Conservation (phyloP, 2,888 invertebrate genomes). For the Cybosia mesomella region DNA sequence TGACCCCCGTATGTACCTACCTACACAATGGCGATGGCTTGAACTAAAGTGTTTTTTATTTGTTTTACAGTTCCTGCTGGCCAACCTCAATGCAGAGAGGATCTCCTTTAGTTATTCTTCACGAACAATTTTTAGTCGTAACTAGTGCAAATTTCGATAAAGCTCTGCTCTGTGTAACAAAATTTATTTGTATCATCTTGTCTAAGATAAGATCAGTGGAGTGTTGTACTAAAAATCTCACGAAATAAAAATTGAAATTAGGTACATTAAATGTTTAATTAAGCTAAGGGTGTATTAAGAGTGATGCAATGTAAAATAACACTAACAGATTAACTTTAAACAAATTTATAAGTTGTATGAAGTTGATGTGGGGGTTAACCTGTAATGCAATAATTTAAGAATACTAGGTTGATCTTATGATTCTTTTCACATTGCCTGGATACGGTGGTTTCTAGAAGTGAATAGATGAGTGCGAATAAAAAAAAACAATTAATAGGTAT, state of each 20-base stretch:
- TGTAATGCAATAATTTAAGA: not conserved
- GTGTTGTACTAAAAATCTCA: conserved; percentile 38
- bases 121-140: conserved; percentile 71
- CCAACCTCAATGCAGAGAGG: conserved; percentile 75
- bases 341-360: conserved; percentile 2
- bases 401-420: not conserved
- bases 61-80: conserved; percentile 56
- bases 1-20: too few species aligned
- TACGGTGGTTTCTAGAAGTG: too few species aligned
- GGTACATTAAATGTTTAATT: conserved; percentile 31
- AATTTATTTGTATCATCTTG: conserved; percentile 57
- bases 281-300: conserved; percentile 34
- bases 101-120: conserved; percentile 79
- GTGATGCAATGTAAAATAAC: conserved; percentile 43
- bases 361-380: not conserved
- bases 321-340: not conserved
- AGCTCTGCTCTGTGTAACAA: conserved; percentile 66
- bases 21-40: too few species aligned
- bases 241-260: conserved; percentile 27
- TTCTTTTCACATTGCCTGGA: too few species aligned
- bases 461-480: too few species aligned
- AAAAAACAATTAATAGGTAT: too few species aligned
- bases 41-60: conserved; percentile 3
- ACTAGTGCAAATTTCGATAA: conserved; percentile 76
- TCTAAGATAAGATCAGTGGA: conserved; percentile 59